Evolutionary conservation across 2,888 invertebrate species (phyloP), one percentile per base, ranked within the genome.

Genomic region (Neocrepidodera transversa): DNA sequence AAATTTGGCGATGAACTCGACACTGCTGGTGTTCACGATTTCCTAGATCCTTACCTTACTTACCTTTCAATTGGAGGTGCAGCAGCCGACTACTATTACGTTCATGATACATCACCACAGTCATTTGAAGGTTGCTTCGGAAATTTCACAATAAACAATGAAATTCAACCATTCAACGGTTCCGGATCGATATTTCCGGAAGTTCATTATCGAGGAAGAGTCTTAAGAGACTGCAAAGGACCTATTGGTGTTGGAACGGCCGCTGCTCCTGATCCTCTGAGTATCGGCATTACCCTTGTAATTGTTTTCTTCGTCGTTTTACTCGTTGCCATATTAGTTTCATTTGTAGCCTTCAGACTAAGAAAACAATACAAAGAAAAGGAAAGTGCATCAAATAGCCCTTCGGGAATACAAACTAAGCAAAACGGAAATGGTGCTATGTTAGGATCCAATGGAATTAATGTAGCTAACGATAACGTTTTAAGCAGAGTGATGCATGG

Each of bases 241-340:
- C 85, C 87, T 2, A 85, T 90, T 58, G 91, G 91, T 17, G 85
- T 90, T 30, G 92, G 92, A 18, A 85, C 89, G 1, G 87, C 89
- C 0, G 87, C 91, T 66, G 88, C 89, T 2, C 89, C 93, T 1
- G 92, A 93, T 80, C 95, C 95, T 0, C 82, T 97, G 6, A 93
- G 92, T 72, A 93, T 96, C 62, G 97, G 96, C 52, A 91, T 97
- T 58, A 95, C 95, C 1, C 82, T 97, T 26, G 95, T 97, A 14
- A 93, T 96, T 63, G 93, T 94, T 17, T 96, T 97, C 82, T 96
- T 97, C 75, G 90, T 93, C 4, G 91, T 95, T 60, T 81, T 96
- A 10, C 84, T 95, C 49, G 89, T 95, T 8, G 94, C 94, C 10
- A 94, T 95, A 71, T 83, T 93, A 56, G 91, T 92, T 14, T 95